Base-by-base conservation (phyloP, 2,888 invertebrate genomes). In the Eupelmus urozonus region DNA sequence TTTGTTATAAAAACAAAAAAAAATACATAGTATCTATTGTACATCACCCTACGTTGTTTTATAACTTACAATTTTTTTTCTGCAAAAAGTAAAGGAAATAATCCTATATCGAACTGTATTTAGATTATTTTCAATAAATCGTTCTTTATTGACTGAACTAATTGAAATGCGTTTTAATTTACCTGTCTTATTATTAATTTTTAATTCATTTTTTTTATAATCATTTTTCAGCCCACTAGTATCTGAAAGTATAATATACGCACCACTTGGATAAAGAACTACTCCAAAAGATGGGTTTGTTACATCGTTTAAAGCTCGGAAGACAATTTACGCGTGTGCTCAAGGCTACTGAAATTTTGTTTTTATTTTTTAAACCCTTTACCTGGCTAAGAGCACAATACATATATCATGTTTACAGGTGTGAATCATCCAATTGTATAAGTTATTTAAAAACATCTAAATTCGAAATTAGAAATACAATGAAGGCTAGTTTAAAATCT, bases 81-180 rank as follows among this genome's bases (percentile, higher is more conserved):
- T 25, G 29, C 27, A 69, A 76, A 53, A 65, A 66, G 25, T 27
- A 57, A 63, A 55, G 25, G 25, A 29, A 66, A 60, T 51, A 60
- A 77, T 60, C 34, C 25, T 77, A 72, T 59, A 77, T 72, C 16
- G 29, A 72, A 55, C n/a, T 79, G 75, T 76, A 79, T 67, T 76
- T 72, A 66, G 57, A 76, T 76, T 72, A 79, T 71, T 79, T 71
- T 66, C 60, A 79, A 79, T 79, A 79, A 79, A 79, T 75, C 29
- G 71, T 75, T 75, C 67, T 79, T 79, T 67, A 75, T 79, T 62
- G 75, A 79, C 71, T 60, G 59, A 78, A 75, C 3, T 67, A 18
- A 51, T 29, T n/a, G 20, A 42, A 67, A 42, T 49, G 3, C 25
- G 3, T 40, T 18, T 18, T 20, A 60, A 1, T 45, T 18, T 25